phyloP scores from a whole-genome alignment of 2,797 vertebrate species.

The Delichon dasypus region DNA sequence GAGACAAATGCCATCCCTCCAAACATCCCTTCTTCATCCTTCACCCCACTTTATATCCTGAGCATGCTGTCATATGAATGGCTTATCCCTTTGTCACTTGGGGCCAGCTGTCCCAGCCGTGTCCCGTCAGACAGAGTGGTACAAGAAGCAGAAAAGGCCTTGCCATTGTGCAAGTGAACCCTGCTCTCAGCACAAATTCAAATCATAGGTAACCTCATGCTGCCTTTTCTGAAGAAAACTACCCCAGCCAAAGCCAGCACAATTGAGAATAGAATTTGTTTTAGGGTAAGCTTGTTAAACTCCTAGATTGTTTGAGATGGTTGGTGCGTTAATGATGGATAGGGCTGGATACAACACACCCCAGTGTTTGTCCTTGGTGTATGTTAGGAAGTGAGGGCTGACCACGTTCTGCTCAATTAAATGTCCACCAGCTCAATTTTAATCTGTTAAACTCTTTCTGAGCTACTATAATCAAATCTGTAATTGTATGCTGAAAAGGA shows the following conservation, averaged over 20 bases:
- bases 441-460: neutral
- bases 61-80: neutral
- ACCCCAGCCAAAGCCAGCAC: neutral
- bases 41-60: neutral
- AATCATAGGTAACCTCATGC: neutral
- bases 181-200: neutral
- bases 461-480: neutral
- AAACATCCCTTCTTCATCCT: neutral
- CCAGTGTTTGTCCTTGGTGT: neutral
- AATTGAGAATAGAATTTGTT: neutral
- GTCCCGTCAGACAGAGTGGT: neutral
- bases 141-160: neutral
- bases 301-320: neutral
- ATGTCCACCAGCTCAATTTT: neutral
- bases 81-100: neutral
- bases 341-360: neutral
- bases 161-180: neutral
- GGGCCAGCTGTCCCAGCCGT: neutral
- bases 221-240: neutral
- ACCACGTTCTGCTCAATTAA: neutral
- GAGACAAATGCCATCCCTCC: neutral
- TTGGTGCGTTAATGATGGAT: neutral
- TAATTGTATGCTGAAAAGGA: neutral
- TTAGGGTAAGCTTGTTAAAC: neutral
- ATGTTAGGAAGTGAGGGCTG: neutral